Evolutionary conservation across 2,888 invertebrate genomes (phyloP).

Genomic region (Meganola albula): DNA sequence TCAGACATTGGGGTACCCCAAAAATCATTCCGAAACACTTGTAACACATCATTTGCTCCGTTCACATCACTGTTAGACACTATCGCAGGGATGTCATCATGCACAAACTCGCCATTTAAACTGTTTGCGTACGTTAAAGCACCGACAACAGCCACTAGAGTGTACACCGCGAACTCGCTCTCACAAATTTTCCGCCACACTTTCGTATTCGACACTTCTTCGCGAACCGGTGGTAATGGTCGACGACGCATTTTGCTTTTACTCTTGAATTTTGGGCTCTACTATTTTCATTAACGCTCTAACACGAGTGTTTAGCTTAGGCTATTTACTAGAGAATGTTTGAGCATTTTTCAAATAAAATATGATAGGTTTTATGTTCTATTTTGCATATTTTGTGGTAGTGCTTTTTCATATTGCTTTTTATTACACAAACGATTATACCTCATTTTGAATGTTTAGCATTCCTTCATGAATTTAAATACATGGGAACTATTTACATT

Average conservation of each 20-base stretch:
- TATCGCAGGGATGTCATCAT: conserved; percentile 92
- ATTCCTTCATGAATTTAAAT: no score
- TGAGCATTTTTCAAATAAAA: no score
- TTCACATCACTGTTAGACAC: conserved; percentile 88
- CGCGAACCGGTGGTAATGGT: conserved; percentile 61
- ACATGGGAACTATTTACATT: no score
- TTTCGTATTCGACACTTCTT: conserved; percentile 54
- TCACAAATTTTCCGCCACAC: conserved; percentile 52
- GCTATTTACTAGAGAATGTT: no score
- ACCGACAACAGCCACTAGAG: conserved; percentile 81
- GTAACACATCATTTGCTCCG: conserved; percentile 79
- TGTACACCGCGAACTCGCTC: conserved; percentile 79
- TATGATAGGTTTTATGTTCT: no score
- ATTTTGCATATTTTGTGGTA: no score
- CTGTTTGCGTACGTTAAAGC: conserved; percentile 85
- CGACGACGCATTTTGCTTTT: conserved; percentile 73
- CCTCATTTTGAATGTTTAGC: no score
- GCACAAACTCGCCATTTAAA: conserved; percentile 88
- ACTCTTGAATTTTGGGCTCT: no score
- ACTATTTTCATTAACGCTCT: conserved; percentile 9
- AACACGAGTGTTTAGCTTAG: no score
- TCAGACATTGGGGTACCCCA: conserved; percentile 95
- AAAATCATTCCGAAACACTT: conserved; percentile 87
- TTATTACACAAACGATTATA: no score
- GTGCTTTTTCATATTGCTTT: no score